Base-by-base conservation (phyloP, 2,888 invertebrate genomes). In the Operophtera brumata region DNA sequence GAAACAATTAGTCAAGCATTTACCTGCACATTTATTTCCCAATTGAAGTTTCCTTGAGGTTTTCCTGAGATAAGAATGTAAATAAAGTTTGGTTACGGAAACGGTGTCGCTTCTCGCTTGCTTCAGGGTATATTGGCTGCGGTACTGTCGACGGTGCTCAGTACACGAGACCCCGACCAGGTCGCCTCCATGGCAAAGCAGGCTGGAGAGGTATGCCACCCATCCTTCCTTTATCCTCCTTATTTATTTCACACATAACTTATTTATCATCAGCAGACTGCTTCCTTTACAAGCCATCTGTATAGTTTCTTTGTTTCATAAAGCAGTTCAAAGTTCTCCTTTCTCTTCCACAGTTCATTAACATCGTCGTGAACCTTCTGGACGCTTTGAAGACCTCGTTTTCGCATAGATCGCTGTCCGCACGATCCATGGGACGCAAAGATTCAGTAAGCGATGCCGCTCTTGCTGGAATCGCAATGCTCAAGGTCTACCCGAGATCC, bases 121-220 rank as follows among this genome's bases (percentile, higher is more conserved):
- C 91, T 91, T 93, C 95, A 97, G 97, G 95, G 95, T 91, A 94
- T 97, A 92, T 94, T 97, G 94, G 95, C 96, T 86, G 96, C 96
- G 90, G 94, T 97, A 89, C 94, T 97, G 91, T 95, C 96, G 86
- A 94, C 96, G 90, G 93, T 97, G 92, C 94, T 97, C 91, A 96
- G 96, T 92, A 93, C 94, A 90, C 95, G 95, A 93, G 95, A 97
- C 92, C 96, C 96, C 82, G 94, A 95, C 89, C 96, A 96, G 92
- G 95, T 96, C 90, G 94, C 96, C 92, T 94, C 94, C 91, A 96
- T 97, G 95, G 97, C 96, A 91, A 96, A 96, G 92, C 96, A 97
- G 91, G 96, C 97, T 90, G 95, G 96, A 90, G 96, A 97, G 96
- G 97, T 97, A 94, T 93, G 95, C 93, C 85, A 73, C 77, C 81